Evolutionary conservation across 2,113 vertebrate species (phyloP), one percentile per base, ranked within the genome.

Genomic region (Mesembrinibis cayennensis): DNA sequence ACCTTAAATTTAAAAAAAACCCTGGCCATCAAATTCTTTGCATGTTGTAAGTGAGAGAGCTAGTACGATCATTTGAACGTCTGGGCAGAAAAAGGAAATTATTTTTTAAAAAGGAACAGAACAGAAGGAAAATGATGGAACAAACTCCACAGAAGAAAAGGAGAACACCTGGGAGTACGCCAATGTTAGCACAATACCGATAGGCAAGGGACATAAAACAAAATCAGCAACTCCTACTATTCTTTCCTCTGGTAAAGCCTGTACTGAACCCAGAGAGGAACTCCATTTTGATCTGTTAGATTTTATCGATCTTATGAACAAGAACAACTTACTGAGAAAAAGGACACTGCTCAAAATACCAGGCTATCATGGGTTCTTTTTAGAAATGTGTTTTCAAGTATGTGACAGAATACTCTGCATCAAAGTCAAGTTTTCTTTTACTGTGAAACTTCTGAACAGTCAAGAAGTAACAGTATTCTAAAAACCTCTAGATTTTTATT

Each of bases 81-180:
- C 67, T 74, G 13, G 15, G 11, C 22, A 87, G 47, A 50, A 85
- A 82, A 86, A 70, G 4, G 26, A 55, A 59, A 34, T 11, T 42
- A 40, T 13, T 73, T 72, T 73, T 44, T 2, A 34, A 73, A 94
- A 58, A 81, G 29, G 9, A 79, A 56, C 8, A 32, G 50, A 85
- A 63, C 36, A 82, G 63, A 83, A 89, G 14, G 23, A 34, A 96
- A 80, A 73, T 2, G 0, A 61, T n/a, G 34, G 53, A 91, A 82
- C 9, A 61, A 90, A 62, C 30, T 27, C 11, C 21, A 36, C 19
- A 70, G 40, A 79, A 87, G 40, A 76, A 89, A 78, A 79, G 16
- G 6, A 73, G 29, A 71, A 30, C 34, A 52, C 23, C 16, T 82
- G 56, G 15, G 74, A 79, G 19, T 44, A 69, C 0, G 0, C 11